These are phyloP conservation scores for Amphiprion clarkii DNA, from an alignment of 2,797 vertebrate species.

Conservation along the genomic window DNA sequence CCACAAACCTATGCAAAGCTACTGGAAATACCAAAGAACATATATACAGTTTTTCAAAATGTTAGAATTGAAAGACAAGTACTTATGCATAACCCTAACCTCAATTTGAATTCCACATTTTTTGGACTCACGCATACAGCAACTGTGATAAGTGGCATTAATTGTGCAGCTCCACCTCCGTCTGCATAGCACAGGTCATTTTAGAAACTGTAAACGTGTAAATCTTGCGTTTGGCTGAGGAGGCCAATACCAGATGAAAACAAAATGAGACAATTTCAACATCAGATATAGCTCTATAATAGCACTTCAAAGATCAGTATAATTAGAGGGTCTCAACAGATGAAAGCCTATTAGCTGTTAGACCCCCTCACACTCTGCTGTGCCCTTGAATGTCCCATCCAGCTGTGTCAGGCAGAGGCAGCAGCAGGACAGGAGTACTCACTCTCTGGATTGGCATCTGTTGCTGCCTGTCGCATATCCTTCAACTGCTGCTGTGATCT, in stretches of 20 bases:
- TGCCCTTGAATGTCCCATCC: constrained; percentile 55
- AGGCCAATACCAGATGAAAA: constrained; percentile 32
- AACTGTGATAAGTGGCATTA: constrained; percentile 26
- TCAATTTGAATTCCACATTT: not conserved
- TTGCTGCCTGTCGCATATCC: constrained; percentile 91
- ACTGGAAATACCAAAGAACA: not conserved
- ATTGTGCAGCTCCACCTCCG: constrained; percentile 14
- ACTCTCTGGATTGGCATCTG: constrained; percentile 97
- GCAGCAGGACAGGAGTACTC: constrained; percentile 77
- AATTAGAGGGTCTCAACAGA: constrained; percentile 68
- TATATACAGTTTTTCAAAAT: not conserved
- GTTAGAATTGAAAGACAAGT: not conserved
- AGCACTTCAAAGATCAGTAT: constrained; percentile 63
- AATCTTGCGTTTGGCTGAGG: constrained; percentile 54
- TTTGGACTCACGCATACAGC: not conserved
- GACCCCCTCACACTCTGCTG: constrained; percentile 11
- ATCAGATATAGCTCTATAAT: constrained; percentile 50
- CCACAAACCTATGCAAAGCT: constrained; percentile 4
- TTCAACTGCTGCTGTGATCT: constrained; percentile 93
- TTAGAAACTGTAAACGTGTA: constrained; percentile 70
- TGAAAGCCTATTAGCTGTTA: constrained; percentile 60
- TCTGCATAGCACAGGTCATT: constrained; percentile 36
- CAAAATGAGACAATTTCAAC: constrained; percentile 43
- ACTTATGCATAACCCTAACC: not conserved
- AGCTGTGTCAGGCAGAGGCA: constrained; percentile 35